Evolutionary conservation across 53 echinoderm and acorn worm genomes (phyloP).

Genomic region (Echinarachnius parma): DNA sequence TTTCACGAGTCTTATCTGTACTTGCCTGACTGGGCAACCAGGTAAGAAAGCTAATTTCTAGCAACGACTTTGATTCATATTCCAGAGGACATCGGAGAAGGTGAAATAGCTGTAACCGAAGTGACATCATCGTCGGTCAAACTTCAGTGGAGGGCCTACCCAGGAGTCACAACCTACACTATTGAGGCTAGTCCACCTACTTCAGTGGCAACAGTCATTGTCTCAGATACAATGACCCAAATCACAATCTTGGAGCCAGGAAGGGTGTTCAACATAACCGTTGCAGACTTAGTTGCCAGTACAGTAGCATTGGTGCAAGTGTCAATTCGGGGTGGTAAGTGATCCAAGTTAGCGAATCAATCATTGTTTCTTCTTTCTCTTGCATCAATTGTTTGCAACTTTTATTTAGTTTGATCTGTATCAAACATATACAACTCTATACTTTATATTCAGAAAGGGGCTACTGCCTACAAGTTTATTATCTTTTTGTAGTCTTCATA

Average conservation of each 20-base stretch:
- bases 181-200: background rate
- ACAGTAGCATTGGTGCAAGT: background rate
- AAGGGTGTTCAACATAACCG: background rate
- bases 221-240: background rate
- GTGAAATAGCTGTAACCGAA: background rate
- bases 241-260: background rate
- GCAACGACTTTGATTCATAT: no score
- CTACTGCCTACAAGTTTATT: no score
- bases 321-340: background rate
- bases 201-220: background rate
- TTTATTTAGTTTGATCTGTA: no score
- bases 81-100: conserved; percentile 6
- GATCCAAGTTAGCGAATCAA: no score
- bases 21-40: no score
- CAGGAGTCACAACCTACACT: background rate
- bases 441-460: no score
- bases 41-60: no score
- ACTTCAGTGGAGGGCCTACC: background rate
- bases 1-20: no score
- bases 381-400: no score
- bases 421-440: no score
- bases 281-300: background rate
- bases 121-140: background rate
- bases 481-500: no score
- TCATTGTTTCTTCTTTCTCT: no score